These are phyloP conservation scores for Pseudochaenichthys georgianus DNA, from an alignment of 2,797 vertebrate species.

Conservation along the genomic window DNA sequence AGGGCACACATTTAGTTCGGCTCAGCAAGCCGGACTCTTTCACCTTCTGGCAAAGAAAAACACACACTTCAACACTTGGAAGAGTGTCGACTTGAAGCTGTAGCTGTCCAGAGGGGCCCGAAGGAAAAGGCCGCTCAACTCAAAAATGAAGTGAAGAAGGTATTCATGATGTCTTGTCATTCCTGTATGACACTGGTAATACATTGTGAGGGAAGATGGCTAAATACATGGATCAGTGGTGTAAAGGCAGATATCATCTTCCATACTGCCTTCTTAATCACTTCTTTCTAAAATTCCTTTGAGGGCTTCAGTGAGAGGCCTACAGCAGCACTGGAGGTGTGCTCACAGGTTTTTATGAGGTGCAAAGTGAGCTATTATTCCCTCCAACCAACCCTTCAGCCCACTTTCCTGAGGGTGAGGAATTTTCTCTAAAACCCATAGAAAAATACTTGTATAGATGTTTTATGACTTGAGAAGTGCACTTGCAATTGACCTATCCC, in stretches of 20 bases:
- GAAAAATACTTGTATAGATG: constrained; percentile 69
- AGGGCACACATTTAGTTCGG: constrained; percentile 66
- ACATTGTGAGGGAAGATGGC: constrained; percentile 5
- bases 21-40: constrained; percentile 52
- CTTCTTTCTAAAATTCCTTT: constrained; percentile 40
- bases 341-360: constrained; percentile 78
- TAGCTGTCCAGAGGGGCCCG: constrained; percentile 34
- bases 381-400: constrained; percentile 48
- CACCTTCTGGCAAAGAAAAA: constrained; percentile 51
- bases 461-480: constrained; percentile 82
- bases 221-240: constrained; percentile 7
- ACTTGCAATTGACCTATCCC: constrained; percentile 72
- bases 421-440: constrained; percentile 59
- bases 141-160: constrained; percentile 5
- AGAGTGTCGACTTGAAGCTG: constrained; percentile 52
- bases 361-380: constrained; percentile 79
- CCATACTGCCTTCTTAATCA: constrained; percentile 24
- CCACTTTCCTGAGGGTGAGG: constrained; percentile 46
- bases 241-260: constrained; percentile 20
- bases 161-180: constrained; percentile 19
- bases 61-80: constrained; percentile 57
- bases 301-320: constrained; percentile 46
- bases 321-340: constrained; percentile 58
- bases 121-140: constrained; percentile 35
- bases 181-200: constrained; percentile 26